These are phyloP conservation scores for Leucoraja ocellata DNA, from an alignment of 2,797 vertebrate genomes.

Conservation along the genomic window DNA sequence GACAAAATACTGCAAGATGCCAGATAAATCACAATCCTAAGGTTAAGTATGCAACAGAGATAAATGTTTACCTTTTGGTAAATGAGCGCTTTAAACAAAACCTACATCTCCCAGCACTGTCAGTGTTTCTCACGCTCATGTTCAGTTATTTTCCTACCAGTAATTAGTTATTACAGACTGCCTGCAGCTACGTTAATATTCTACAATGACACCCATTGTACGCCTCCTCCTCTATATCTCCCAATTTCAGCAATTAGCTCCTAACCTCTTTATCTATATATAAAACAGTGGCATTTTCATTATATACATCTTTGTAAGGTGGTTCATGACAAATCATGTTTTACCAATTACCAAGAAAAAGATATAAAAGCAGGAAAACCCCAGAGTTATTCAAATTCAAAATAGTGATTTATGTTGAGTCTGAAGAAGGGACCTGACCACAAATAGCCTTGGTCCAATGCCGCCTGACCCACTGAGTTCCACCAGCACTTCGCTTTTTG, in stretches of 20 bases:
- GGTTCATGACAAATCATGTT: not conserved
- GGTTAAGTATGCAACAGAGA: not conserved
- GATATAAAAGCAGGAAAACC: not conserved
- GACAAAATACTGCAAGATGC: not conserved
- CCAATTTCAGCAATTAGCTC: not conserved
- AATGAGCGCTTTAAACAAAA: not conserved
- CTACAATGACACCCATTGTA: not conserved
- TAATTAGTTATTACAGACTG: not conserved
- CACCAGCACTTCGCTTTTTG: too few relatives aligned
- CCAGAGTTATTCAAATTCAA: constrained; percentile 8
- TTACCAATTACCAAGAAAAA: not conserved
- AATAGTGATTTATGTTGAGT: not conserved
- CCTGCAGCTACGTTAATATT: not conserved
- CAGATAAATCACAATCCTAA: not conserved
- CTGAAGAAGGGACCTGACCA: too few relatives aligned
- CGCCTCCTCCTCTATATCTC: not conserved
- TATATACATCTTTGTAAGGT: not conserved
- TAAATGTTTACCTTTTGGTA: not conserved
- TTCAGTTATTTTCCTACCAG: not conserved
- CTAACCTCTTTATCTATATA: not conserved
- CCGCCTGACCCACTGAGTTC: too few relatives aligned
- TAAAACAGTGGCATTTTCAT: not conserved
- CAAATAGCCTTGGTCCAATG: too few relatives aligned
- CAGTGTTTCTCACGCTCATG: not conserved
- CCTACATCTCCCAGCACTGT: not conserved